Base-by-base conservation (phyloP, 2,888 invertebrate genomes). In the Folsomia candida region DNA sequence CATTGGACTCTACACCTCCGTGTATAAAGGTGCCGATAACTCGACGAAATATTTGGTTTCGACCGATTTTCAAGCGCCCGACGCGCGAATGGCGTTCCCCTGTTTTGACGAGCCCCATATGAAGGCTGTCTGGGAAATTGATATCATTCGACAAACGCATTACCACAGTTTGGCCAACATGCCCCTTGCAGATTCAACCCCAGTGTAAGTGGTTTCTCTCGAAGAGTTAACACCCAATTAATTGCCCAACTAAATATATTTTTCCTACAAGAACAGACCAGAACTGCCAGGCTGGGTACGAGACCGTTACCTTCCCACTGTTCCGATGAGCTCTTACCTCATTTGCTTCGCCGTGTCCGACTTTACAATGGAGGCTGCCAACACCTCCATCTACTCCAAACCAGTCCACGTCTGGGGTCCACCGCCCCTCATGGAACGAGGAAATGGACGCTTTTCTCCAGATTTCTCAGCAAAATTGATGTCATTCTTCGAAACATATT, bases 361-460 rank as follows among this genome's bases (percentile, higher is more conserved):
- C 37, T 79, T 71, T 73, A 58, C 25, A 25, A 54, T 11, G 1
- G 72, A 64, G 26, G 18, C 37, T 20, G 75, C 73, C 24, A 9
- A 59, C 60, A 0, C 67, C 22, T 18, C 64, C n/a, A 25, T 71
- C 37, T 68, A 70, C 47, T 27, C 51, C 9, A 64, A 66, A 51
- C 74, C 73, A 2, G 75, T 76, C 1, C 63, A n/a, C 61, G 61
- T 75, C 58, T 76, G 76, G 78, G 77, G 78, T 11, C 78, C 78
- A 47, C 72, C 76, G 26, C 70, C 74, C n/a, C 65, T 72, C 4
- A 77, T 76, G 70, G 67, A 70, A 47, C 9, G 61, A 20, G 72
- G 70, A 2, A 73, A 69, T 2, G 75, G 73, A 27, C 37, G 65
- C 47, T 75, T 74, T 51, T 65, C 76, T 9, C 71, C 78, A 0